Conservation (phyloP, 23 tunicate species). For the Styela clava region DNA sequence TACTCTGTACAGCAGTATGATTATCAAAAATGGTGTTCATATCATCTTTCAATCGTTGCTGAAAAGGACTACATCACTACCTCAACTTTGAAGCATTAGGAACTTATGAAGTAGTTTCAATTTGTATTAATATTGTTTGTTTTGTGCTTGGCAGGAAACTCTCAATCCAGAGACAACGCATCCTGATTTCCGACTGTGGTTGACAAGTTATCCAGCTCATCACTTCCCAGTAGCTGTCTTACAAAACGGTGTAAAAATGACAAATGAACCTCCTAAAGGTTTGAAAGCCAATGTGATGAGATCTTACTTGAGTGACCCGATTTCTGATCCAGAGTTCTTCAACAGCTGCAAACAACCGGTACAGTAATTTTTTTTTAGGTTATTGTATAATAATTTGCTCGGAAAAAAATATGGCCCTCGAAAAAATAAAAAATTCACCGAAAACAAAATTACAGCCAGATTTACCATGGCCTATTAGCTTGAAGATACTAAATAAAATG, state of each 20-base stretch:
- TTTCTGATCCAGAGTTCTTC: constrained; percentile 96
- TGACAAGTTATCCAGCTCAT: constrained; percentile 93
- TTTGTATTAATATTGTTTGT: neutral
- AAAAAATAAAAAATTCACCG: neutral
- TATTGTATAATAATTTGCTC: neutral
- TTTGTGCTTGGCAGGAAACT: constrained; percentile 57
- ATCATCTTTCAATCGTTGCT: no score
- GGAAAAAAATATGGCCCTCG: neutral
- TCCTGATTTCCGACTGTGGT: constrained; percentile 95
- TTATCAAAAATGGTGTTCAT: no score
- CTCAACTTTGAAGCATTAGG: no score
- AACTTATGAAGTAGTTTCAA: no score
- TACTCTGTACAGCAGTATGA: no score
- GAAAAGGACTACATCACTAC: no score
- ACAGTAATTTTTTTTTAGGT: constrained; percentile 11
- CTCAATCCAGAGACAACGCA: constrained; percentile 94
- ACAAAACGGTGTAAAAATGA: constrained; percentile 98
- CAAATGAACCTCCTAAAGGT: constrained; percentile 98
- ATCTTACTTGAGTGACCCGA: constrained; percentile 95
- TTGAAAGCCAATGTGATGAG: constrained; percentile 81
- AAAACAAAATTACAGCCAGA: no score
- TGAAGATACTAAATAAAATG: no score
- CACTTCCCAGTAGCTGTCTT: constrained; percentile 90
- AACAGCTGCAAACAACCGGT: constrained; percentile 87
- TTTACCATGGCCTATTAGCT: no score